phyloP scores from a whole-genome alignment of 2,113 vertebrate genomes.

The Manacus vitellinus region DNA sequence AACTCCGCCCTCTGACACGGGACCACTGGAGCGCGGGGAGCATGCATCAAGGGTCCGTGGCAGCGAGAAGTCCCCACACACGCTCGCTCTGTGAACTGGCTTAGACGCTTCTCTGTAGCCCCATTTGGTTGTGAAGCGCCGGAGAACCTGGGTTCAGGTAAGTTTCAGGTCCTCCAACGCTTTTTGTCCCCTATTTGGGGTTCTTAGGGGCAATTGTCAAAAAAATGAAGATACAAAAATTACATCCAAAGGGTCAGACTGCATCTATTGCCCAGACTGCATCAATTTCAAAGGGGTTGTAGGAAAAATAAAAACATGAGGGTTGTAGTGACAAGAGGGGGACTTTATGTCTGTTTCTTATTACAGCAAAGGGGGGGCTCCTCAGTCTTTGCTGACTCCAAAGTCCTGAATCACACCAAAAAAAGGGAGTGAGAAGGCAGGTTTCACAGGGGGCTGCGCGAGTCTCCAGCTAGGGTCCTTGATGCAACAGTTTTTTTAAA shows the following conservation, averaged over 20 bases:
- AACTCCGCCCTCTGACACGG: constrained; percentile 87
- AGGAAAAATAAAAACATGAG: constrained; percentile 65
- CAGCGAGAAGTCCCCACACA: constrained; percentile 88
- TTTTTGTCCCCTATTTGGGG: constrained; percentile 75
- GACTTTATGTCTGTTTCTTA: constrained; percentile 94
- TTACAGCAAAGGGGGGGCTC: constrained; percentile 88
- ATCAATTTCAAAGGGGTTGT: constrained; percentile 78
- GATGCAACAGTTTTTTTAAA: constrained; percentile 52
- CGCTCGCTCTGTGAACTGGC: constrained; percentile 86
- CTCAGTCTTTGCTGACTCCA: constrained; percentile 83
- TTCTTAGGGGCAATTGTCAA: constrained; percentile 79
- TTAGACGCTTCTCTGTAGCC: constrained; percentile 86
- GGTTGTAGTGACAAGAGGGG: constrained; percentile 69
- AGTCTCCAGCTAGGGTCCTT: constrained; percentile 81
- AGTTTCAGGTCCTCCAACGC: constrained; percentile 85
- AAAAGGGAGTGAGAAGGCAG: constrained; percentile 83
- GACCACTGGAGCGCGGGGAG: constrained; percentile 88
- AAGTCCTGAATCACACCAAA: constrained; percentile 86
- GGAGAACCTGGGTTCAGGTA: constrained; percentile 83
- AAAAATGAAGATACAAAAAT: constrained; percentile 79
- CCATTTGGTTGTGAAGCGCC: constrained; percentile 84
- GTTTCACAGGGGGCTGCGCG: constrained; percentile 86
- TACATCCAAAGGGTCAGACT: constrained; percentile 82
- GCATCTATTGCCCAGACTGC: constrained; percentile 86
- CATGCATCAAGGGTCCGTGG: constrained; percentile 89